Percentiles rank a stretch among this genome's conserved stretches.
Conservation (phyloP, 2,113 vertebrate genomes). For the Microcebus ravelobensis region DNA sequence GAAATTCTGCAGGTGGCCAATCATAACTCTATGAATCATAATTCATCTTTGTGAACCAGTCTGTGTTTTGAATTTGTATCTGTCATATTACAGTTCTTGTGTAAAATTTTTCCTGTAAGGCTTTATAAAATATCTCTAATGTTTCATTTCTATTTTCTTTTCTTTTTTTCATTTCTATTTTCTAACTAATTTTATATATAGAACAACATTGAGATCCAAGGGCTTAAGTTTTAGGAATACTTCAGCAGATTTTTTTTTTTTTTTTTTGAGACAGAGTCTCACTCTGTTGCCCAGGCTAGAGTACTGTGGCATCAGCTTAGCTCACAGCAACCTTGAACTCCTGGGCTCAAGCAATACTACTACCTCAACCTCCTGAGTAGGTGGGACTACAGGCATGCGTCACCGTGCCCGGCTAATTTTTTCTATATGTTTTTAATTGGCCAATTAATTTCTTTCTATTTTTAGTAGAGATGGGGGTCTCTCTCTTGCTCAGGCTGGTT, state of each 20-base stretch:
- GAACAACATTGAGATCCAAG: not conserved
- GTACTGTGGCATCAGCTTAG: too few relatives aligned
- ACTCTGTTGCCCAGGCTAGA: too few relatives aligned
- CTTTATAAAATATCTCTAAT: slow-evolving; percentile 29
- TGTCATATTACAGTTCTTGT: not conserved
- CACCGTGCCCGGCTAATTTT: too few relatives aligned
- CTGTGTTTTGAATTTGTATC: not conserved
- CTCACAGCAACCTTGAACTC: too few relatives aligned
- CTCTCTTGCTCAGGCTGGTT: too few relatives aligned
- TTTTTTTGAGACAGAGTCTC: too few relatives aligned
- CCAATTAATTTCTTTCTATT: too few relatives aligned
- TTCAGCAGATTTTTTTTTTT: not conserved
- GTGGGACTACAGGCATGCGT: too few relatives aligned
- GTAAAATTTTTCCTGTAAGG: not conserved
- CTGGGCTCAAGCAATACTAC: too few relatives aligned
- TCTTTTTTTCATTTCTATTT: not conserved
- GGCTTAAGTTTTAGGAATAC: not conserved
- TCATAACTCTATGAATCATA: not conserved
- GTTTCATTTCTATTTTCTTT: not conserved
- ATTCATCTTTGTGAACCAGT: not conserved
- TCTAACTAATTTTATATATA: slow-evolving; percentile 17
- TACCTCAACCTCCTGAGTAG: too few relatives aligned
- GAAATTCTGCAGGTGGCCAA: not conserved
- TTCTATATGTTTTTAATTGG: too few relatives aligned
- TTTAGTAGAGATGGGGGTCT: too few relatives aligned